Conservation (phyloP, 2,113 vertebrate genomes). For the Micronycteris hirsuta region DNA sequence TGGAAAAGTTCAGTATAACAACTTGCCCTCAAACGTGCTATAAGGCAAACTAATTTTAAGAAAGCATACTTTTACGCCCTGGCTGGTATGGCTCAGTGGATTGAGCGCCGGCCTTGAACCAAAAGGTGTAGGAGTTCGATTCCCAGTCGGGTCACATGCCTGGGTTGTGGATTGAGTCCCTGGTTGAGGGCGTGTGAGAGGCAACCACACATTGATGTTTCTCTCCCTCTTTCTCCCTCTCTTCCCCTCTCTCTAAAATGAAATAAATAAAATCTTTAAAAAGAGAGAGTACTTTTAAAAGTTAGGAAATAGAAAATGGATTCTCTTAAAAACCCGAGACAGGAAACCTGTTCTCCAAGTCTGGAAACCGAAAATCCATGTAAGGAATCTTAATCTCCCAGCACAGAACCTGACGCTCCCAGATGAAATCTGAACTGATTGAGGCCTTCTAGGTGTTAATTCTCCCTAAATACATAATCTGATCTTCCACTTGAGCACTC, state of each 20-base stretch:
- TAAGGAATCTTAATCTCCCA: neutral
- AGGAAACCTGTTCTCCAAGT: neutral
- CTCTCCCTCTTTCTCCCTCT: no score
- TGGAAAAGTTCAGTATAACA: neutral
- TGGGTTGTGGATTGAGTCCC: no score
- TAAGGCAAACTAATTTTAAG: neutral
- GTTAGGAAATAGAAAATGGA: neutral
- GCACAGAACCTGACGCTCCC: neutral
- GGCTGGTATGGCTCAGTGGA: no score
- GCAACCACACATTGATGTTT: no score
- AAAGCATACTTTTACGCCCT: neutral
- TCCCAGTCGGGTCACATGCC: no score
- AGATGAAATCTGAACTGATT: neutral
- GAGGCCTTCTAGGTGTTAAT: neutral
- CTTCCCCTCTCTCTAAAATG: no score
- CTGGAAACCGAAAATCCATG: neutral
- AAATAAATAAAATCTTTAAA: no score
- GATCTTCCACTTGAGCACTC: neutral
- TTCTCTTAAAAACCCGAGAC: slow-evolving; percentile 5
- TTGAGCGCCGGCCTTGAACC: no score
- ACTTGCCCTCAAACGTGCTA: neutral
- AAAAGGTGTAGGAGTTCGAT: no score
- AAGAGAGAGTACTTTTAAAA: neutral
- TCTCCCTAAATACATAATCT: neutral
- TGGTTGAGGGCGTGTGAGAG: no score